A percentile compares a stretch with the other conserved stretches of the same genome.
Conservation (phyloP, 2,888 invertebrate genomes). For the Mesoligia furuncula region DNA sequence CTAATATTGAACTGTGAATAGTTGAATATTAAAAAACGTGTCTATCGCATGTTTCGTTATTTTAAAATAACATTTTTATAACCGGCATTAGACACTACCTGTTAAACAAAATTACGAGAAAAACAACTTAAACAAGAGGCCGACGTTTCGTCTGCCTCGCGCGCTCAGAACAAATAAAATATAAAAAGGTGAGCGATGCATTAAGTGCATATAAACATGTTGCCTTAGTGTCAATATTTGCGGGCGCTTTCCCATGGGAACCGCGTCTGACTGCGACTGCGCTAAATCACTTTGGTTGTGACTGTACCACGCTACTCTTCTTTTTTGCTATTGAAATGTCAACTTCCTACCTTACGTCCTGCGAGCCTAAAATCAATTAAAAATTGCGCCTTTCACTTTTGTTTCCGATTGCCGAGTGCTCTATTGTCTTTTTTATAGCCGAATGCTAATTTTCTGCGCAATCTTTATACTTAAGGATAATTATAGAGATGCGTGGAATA, state of each 20-base stretch:
- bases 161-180: conserved; percentile 87
- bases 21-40: conserved; percentile 49
- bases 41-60: conserved; percentile 64
- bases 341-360: conserved; percentile 76
- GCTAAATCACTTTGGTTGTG: conserved; percentile 86
- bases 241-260: conserved; percentile 89
- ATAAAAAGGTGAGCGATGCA: conserved; percentile 89
- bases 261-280: conserved; percentile 73
- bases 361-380: conserved; percentile 79
- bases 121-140: conserved; percentile 85
- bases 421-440: conserved; percentile 38
- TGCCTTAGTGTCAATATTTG: conserved; percentile 90
- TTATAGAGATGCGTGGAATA: background rate
- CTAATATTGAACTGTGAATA: conserved; percentile 30
- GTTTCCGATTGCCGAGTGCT: conserved; percentile 39
- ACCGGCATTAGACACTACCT: conserved; percentile 84
- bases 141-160: conserved; percentile 88
- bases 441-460: conserved; percentile 24
- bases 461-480: conserved; percentile 11
- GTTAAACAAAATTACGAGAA: conserved; percentile 87
- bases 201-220: conserved; percentile 91
- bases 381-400: conserved; percentile 67
- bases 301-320: conserved; percentile 75
- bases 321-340: conserved; percentile 89
- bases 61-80: conserved; percentile 79